These are phyloP conservation scores for Temnothorax nylanderi DNA, from an alignment of 1,140 invertebrate species.

Conservation along the genomic window DNA sequence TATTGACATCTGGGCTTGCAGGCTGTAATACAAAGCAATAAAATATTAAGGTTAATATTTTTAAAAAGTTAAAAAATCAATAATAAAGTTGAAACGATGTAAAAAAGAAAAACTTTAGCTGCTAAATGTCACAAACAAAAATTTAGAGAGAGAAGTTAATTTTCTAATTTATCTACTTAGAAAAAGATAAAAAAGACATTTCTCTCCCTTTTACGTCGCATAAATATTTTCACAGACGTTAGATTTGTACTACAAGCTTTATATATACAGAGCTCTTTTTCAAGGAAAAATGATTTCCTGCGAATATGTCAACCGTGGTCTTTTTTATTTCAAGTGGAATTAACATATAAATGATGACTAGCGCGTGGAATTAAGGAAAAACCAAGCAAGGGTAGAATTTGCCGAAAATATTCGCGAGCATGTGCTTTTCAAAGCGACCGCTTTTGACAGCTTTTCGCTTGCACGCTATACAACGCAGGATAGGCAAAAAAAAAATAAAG, in stretches of 20 bases:
- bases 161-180: not conserved
- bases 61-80: not conserved
- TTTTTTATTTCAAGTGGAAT: slow-evolving; percentile 13
- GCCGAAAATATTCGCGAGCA: slow-evolving; percentile 29
- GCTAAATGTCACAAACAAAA: not conserved
- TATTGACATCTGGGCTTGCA: no score
- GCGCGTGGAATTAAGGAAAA: slow-evolving; percentile 16
- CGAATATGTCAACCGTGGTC: not conserved
- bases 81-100: not conserved
- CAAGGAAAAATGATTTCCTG: not conserved
- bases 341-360: slow-evolving; percentile 42
- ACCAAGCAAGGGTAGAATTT: not conserved
- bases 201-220: not conserved
- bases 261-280: not conserved
- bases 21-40: not conserved
- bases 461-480: not conserved
- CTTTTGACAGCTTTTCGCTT: slow-evolving; percentile 46
- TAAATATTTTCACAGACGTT: not conserved
- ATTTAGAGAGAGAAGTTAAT: not conserved
- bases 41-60: slow-evolving; percentile 13
- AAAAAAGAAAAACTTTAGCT: not conserved
- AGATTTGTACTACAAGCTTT: not conserved
- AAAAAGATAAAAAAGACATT: not conserved
- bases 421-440: slow-evolving; percentile 19
- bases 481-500: slow-evolving; percentile 4